phyloP scores from a whole-genome alignment of 2,113 vertebrate genomes.

The Myxocyprinus asiaticus region DNA sequence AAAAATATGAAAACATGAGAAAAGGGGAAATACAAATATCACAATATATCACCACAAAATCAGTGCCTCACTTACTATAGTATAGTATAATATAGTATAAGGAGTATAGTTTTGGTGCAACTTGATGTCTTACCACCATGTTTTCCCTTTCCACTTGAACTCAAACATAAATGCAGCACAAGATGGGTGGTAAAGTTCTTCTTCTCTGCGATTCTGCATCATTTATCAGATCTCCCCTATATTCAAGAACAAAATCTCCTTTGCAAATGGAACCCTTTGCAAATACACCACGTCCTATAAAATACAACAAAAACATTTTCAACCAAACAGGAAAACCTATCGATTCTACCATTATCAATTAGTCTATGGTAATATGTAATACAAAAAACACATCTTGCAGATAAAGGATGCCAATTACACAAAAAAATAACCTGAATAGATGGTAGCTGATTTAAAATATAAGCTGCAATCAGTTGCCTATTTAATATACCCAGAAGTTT shows the following conservation, averaged over 20 bases:
- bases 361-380: no score
- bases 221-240: constrained; percentile 31
- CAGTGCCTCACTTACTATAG: not conserved
- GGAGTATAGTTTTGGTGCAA: not conserved
- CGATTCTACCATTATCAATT: no score
- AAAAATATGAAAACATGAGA: constrained; percentile 29
- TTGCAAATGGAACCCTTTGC: constrained; percentile 38
- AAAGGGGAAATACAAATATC: not conserved
- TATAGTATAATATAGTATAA: not conserved
- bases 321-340: no score
- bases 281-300: constrained; percentile 48
- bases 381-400: constrained; percentile 8
- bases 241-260: constrained; percentile 53
- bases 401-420: constrained; percentile 22
- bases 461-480: not conserved
- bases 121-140: constrained; percentile 49
- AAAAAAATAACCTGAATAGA: not conserved
- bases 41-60: not conserved
- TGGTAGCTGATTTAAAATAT: not conserved
- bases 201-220: constrained; percentile 33
- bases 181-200: constrained; percentile 38
- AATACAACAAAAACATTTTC: constrained; percentile 30
- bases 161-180: constrained; percentile 53
- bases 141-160: constrained; percentile 52
- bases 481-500: not conserved